Percentiles rank a stretch among this genome's conserved stretches.
Conservation (phyloP, 2,888 invertebrate genomes). For the Lithodes maja region DNA sequence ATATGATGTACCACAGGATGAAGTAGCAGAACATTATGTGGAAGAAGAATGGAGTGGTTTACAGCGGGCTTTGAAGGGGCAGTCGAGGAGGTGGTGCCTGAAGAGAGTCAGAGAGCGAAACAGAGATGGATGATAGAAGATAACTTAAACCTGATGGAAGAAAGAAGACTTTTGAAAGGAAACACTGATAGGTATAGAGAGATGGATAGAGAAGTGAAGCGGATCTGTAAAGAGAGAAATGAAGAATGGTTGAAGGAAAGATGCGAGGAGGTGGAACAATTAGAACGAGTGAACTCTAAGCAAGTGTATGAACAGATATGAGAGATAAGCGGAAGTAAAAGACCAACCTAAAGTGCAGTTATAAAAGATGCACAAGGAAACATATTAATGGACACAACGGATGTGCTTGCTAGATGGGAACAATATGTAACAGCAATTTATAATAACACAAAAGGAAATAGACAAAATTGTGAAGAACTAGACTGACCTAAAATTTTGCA, state of each 20-base stretch:
- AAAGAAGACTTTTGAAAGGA: neutral
- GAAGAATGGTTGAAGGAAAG: neutral
- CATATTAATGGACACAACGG: neutral
- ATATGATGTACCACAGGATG: neutral
- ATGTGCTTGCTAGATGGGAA: neutral
- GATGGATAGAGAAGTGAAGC: neutral
- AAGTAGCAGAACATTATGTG: neutral
- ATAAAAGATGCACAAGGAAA: neutral
- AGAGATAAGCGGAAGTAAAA: neutral
- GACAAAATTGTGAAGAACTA: neutral
- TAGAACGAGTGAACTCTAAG: no score
- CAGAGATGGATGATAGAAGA: constrained; percentile 4
- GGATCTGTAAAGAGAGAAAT: neutral
- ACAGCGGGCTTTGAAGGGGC: neutral
- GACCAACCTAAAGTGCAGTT: neutral
- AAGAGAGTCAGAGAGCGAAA: neutral
- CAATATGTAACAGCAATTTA: neutral
- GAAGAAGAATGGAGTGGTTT: neutral
- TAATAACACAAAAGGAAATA: neutral
- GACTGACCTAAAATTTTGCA: neutral
- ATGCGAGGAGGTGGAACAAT: neutral
- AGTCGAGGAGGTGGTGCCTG: neutral
- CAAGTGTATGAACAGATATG: neutral
- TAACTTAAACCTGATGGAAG: neutral
- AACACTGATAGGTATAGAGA: neutral